Conservation (phyloP, 2,113 vertebrate species). For the Synodontis membranacea region DNA sequence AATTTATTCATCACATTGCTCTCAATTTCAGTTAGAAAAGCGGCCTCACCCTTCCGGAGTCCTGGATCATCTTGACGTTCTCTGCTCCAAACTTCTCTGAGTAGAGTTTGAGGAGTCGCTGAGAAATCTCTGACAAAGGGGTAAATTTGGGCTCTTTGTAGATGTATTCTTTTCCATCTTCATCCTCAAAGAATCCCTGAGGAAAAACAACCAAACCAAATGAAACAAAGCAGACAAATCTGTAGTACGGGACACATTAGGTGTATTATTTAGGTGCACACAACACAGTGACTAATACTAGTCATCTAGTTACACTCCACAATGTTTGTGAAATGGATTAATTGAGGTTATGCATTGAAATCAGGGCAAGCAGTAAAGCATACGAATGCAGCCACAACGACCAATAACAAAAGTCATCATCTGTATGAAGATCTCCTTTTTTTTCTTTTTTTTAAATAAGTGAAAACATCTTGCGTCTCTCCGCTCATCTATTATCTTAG, state of each 20-base stretch:
- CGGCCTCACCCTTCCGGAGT: constrained; percentile 87
- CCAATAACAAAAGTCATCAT: background rate
- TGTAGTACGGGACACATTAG: background rate
- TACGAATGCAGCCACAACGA: background rate
- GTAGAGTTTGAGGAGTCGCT: constrained; percentile 95
- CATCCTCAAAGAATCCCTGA: constrained; percentile 96
- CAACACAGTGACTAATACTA: background rate
- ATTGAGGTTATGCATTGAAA: constrained; percentile 49
- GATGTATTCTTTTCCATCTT: constrained; percentile 98
- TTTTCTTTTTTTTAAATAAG: background rate
- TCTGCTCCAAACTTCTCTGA: constrained; percentile 97
- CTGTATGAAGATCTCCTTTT: background rate
- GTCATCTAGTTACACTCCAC: background rate
- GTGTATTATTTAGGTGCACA: background rate
- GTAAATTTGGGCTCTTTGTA: constrained; percentile 99
- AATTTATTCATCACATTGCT: background rate
- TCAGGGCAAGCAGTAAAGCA: background rate
- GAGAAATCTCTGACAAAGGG: constrained; percentile 92
- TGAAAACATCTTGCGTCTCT: background rate
- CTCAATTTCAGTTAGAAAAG: background rate
- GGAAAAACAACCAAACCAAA: constrained; percentile 42
- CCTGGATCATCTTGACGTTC: constrained; percentile 99
- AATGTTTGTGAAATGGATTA: constrained; percentile 55
- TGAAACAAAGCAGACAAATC: background rate
- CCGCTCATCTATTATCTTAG: background rate